Percentiles rank a stretch among this genome's conserved stretches.
Evolutionary conservation across 2,888 invertebrate genomes (phyloP).

Genomic region (Oligia latruncula): DNA sequence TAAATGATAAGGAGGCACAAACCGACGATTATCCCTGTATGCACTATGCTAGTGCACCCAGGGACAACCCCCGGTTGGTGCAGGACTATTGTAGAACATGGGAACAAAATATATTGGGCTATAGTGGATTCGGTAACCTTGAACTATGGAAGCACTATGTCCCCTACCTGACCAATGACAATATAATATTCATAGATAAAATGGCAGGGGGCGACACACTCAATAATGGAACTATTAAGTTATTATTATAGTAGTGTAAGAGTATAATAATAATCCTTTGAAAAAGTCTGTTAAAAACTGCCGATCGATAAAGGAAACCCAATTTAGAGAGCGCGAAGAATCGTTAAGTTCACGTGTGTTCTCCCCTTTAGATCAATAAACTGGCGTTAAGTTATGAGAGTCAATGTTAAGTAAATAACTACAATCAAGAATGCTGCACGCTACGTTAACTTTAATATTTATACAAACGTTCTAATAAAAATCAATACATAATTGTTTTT

Average conservation of each 20-base stretch:
- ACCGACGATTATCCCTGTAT: too few species aligned
- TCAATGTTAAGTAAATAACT: slow-evolving; percentile 27
- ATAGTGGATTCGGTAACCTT: too few species aligned
- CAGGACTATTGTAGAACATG: too few species aligned
- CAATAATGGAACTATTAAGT: not conserved
- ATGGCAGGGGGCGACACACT: too few species aligned
- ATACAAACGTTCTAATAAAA: slow-evolving; percentile 12
- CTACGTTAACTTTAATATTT: slow-evolving; percentile 14
- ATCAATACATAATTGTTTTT: not conserved
- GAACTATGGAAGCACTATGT: too few species aligned
- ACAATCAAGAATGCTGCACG: slow-evolving; percentile 32
- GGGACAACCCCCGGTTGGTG: too few species aligned
- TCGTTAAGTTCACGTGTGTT: not conserved
- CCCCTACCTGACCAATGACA: too few species aligned
- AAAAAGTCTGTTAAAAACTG: not conserved
- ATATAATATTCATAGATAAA: too few species aligned
- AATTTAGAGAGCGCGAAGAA: slow-evolving; percentile 6
- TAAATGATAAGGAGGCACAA: too few species aligned
- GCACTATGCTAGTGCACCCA: too few species aligned
- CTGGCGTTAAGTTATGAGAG: slow-evolving; percentile 6
- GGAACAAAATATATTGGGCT: too few species aligned
- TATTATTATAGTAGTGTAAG: not conserved
- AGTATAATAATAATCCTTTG: not conserved
- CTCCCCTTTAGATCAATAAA: slow-evolving; percentile 36
- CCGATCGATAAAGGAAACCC: slow-evolving; percentile 2